Base-by-base conservation (phyloP, 2,797 vertebrate genomes). In the Phataginus tetradactyla region DNA sequence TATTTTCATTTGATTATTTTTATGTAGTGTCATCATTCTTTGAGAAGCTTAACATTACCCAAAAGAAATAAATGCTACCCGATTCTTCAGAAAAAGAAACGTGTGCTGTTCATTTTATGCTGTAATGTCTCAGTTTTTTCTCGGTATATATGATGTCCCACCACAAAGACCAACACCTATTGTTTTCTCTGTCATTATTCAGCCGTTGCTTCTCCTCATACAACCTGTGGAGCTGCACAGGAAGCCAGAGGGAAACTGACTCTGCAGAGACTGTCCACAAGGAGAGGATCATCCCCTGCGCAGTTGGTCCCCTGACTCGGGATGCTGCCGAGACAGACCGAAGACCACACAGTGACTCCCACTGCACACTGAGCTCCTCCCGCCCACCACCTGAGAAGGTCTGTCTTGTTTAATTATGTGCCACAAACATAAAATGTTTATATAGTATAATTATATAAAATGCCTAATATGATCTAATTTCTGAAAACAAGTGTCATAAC, bases 361-460 rank as follows among this genome's bases (percentile, higher is more conserved):
- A 85, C 55, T 74, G 37, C 83, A 91, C 9, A 1, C 95, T 75
- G 94, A 97, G 95, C 93, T 97, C 96, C 94, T 95, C 84, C 96
- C 72, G 90, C 84, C 95, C 88, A 94, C 94, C 89, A 90, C 72
- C 87, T 94, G 91, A 86, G 71, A 86, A 92, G 96, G 95, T 64
- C 88, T 96, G 78, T 96, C 91, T 98, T 97, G 97, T 92, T 96
- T 96, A 97, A 97, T 96, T 96, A 98, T 95, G 90, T 96, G 96
- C 96, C 97, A 98, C 95, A 98, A 98, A 98, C 94, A 96, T 96
- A 98, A 98, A 97, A 97, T 98, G 97, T 96, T 98, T 96, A 97
- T 83, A 97, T 91, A 93, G 97, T 78, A 98, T 97, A 97, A 97
- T 77, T 96, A 42, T 89, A 97, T 97, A 97, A 97, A 98, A 98